phyloP scores from a whole-genome alignment of 2,797 vertebrate genomes.

The Trichosurus vulpecula region DNA sequence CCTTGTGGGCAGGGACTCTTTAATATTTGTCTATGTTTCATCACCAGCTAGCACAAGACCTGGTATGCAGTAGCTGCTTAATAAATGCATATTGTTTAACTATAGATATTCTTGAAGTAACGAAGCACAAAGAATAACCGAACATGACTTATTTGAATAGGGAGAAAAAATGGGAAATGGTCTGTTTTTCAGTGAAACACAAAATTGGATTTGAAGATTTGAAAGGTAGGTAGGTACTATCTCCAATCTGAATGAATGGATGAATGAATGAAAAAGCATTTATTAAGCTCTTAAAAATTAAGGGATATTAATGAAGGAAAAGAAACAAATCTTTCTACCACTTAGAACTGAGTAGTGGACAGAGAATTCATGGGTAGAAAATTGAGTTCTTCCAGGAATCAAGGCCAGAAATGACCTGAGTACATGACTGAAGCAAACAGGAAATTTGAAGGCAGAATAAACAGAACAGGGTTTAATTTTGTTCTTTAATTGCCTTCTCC shows the following conservation, averaged over 20 bases:
- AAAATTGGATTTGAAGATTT: slow-evolving; percentile 37
- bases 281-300: slow-evolving; percentile 49
- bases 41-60: neutral
- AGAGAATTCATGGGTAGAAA: slow-evolving; percentile 14
- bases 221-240: neutral
- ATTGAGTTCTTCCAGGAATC: neutral
- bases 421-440: slow-evolving; percentile 2
- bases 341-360: slow-evolving; percentile 29
- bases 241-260: neutral
- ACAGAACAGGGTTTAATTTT: slow-evolving; percentile 23
- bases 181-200: slow-evolving; percentile 42
- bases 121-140: neutral
- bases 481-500: slow-evolving; percentile 30
- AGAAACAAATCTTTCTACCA: slow-evolving; percentile 3
- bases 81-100: neutral
- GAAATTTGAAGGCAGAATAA: slow-evolving; percentile 33
- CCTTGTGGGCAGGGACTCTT: neutral
- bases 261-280: neutral
- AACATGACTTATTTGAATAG: neutral
- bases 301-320: slow-evolving; percentile 27
- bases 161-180: neutral
- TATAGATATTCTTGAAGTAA: neutral
- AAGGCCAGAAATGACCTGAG: slow-evolving; percentile 11
- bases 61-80: neutral
- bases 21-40: neutral